Evolutionary conservation across 1,140 invertebrate genomes (phyloP), one percentile per base, ranked within the genome.

Genomic region (Tetraneura akinire): DNA sequence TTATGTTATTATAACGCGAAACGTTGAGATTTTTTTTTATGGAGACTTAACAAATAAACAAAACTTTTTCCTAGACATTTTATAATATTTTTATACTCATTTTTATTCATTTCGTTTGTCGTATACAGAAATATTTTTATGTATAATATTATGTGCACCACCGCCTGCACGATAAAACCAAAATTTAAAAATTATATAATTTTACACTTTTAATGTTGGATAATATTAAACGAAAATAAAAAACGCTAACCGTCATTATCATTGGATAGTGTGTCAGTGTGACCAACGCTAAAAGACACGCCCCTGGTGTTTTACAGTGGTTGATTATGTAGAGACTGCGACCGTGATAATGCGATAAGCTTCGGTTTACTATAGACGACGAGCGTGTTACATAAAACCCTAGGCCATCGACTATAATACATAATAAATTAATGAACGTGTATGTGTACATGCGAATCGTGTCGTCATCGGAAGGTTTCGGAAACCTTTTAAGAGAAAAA

Each of bases 291-390:
- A 47, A 21, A 23, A 21, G 66, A 16, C 21, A 47, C 66, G 21
- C 37, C 66, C 18, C 26, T 2, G 18, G 49, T 5, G 26, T 53
- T 13, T 11, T 5, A 26, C 4, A 1, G 32, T 29, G 14, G 18
- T 3, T 11, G 18, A 29, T n/a, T 23, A 16, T 55, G 18, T 13
- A 29, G 29, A 14, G 16, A 53, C 10, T 16, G 49, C 23, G 68
- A 21, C 6, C 45, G 68, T 73, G 47, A 73, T 71, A 71, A 71
- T 71, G 68, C 68, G 68, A 71, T 71, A 71, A 71, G 66, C 21
- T 71, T 49, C 45, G 26, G 68, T 71, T 71, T 71, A 71, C 66
- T 37, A 37, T 8, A 37, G 8, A 37, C 32, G 32, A 37, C 37
- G 68, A 10, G 14, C 26, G 68, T 71, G 47, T 71, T 26, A 68